Conservation (phyloP, 1,140 invertebrate genomes). For the Phocides pigmalion region DNA sequence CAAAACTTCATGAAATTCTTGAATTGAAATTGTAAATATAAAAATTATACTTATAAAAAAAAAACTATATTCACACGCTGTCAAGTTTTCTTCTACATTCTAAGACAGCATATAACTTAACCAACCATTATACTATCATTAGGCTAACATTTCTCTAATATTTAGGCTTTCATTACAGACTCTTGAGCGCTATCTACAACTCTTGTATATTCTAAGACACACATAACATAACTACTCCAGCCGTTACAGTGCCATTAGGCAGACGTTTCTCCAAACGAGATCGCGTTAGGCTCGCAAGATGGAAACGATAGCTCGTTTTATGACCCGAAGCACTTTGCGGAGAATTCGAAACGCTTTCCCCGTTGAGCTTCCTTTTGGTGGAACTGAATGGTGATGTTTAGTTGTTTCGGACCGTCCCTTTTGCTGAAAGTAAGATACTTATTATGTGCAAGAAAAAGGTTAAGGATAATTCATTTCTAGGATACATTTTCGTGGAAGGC, state of each 20-base stretch:
- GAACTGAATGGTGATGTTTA: background rate
- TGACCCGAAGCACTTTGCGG: slow-evolving; percentile 30
- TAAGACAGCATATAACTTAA: background rate
- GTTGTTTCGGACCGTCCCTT: too few species aligned
- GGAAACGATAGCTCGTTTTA: slow-evolving; percentile 22
- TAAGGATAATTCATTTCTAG: too few species aligned
- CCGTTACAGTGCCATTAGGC: slow-evolving; percentile 13
- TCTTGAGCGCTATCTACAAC: too few species aligned
- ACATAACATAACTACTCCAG: background rate
- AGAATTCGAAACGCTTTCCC: slow-evolving; percentile 8
- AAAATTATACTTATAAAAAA: too few species aligned
- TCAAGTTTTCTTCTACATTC: background rate
- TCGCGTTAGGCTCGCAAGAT: slow-evolving; percentile 23
- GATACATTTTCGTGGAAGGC: too few species aligned
- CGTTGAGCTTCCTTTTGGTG: slow-evolving; percentile 1
- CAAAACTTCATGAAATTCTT: too few species aligned
- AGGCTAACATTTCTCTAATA: slow-evolving; percentile 5
- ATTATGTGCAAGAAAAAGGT: too few species aligned
- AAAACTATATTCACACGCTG: too few species aligned
- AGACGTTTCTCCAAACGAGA: slow-evolving; percentile 20
- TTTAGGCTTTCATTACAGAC: too few species aligned
- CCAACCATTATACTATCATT: background rate
- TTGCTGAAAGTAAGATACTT: too few species aligned
- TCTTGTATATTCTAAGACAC: background rate
- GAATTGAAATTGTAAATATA: background rate